These are phyloP conservation scores for Seriola rivoliana DNA, from an alignment of 2,113 vertebrate genomes.

Conservation along the genomic window DNA sequence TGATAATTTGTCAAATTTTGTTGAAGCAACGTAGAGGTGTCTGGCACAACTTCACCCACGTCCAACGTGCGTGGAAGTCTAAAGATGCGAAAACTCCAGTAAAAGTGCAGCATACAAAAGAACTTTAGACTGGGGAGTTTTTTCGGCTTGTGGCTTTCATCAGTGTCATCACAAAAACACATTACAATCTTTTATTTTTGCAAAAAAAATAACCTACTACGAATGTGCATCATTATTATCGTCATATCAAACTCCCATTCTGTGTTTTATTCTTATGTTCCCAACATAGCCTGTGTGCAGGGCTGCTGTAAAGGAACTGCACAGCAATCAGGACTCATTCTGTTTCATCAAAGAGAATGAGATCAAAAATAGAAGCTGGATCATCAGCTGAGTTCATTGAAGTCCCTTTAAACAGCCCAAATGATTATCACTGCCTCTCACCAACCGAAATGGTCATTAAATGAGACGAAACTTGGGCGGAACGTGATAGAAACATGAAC, in stretches of 20 bases:
- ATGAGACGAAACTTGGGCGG: neutral
- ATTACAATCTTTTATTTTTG: neutral
- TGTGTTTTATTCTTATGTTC: neutral
- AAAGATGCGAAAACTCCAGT: no score
- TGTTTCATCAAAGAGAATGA: slow-evolving; percentile 7
- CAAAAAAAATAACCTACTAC: neutral
- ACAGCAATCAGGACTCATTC: slow-evolving; percentile 19
- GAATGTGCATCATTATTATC: neutral
- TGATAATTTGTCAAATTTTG: neutral
- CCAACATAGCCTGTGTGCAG: neutral
- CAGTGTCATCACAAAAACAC: no score
- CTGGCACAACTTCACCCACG: no score
- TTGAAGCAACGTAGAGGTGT: no score
- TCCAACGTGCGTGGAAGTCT: no score
- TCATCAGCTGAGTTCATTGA: slow-evolving; percentile 19
- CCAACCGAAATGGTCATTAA: neutral
- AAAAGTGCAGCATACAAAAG: no score
- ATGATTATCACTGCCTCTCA: neutral
- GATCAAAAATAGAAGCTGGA: neutral
- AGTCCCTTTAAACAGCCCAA: neutral
- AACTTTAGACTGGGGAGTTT: no score
- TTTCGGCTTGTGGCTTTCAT: no score
- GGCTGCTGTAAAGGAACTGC: neutral
- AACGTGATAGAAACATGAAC: neutral
- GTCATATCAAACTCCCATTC: neutral